phyloP scores from a whole-genome alignment of 2,888 invertebrate species.

The Callosobruchus maculatus region DNA sequence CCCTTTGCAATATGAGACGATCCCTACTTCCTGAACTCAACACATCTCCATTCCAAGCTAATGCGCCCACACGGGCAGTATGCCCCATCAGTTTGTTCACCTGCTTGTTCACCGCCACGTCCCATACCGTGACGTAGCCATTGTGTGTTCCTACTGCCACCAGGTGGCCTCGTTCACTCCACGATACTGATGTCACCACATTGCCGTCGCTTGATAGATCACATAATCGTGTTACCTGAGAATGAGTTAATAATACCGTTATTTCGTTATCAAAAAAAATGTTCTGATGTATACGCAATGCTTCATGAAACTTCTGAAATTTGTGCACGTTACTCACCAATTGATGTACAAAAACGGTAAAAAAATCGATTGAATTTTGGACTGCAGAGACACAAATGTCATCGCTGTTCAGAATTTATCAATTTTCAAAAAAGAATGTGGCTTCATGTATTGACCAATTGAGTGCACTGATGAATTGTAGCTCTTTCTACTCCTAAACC shows the following conservation, averaged over 20 bases:
- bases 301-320: too few species aligned
- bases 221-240: slow-evolving; percentile 85
- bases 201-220: slow-evolving; percentile 92
- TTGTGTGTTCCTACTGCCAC: slow-evolving; percentile 98
- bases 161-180: slow-evolving; percentile 95
- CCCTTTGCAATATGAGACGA: slow-evolving; percentile 87
- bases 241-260: background rate
- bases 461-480: too few species aligned
- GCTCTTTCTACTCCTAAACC: too few species aligned
- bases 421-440: too few species aligned
- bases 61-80: slow-evolving; percentile 86
- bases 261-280: too few species aligned
- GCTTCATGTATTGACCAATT: too few species aligned
- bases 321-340: too few species aligned
- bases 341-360: too few species aligned
- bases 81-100: slow-evolving; percentile 89
- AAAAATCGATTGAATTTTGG: too few species aligned
- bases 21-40: slow-evolving; percentile 94
- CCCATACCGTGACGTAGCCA: slow-evolving; percentile 97
- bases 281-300: too few species aligned
- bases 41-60: slow-evolving; percentile 97
- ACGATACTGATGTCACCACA: slow-evolving; percentile 96
- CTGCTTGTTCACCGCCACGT: slow-evolving; percentile 90
- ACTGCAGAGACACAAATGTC: too few species aligned
- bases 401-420: too few species aligned